Conservation (phyloP, 2,113 vertebrate species). For the Leptobrachium ailaonicum region DNA sequence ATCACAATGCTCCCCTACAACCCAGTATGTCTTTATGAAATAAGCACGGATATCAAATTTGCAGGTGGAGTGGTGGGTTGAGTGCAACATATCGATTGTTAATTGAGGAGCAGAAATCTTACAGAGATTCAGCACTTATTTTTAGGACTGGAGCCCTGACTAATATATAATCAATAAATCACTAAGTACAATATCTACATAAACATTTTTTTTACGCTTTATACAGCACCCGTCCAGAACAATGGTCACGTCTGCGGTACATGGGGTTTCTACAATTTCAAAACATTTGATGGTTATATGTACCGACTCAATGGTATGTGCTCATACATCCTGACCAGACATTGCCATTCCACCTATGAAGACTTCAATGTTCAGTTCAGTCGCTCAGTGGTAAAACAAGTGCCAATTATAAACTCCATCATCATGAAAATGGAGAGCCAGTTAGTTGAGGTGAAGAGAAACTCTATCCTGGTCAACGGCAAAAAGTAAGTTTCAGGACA, state of each 20-base stretch:
- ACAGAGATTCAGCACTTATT: too few species aligned
- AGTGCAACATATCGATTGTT: too few species aligned
- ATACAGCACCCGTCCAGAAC: neutral
- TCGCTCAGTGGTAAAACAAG: slow-evolving; percentile 18
- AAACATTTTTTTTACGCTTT: too few species aligned
- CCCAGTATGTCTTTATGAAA: too few species aligned
- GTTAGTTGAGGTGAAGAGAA: slow-evolving; percentile 51
- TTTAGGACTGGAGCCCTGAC: too few species aligned
- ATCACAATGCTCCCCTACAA: too few species aligned
- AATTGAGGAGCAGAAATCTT: too few species aligned
- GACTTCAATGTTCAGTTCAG: slow-evolving; percentile 69
- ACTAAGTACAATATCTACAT: too few species aligned
- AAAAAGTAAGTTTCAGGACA: slow-evolving; percentile 57
- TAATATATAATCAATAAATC: too few species aligned
- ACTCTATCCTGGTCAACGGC: slow-evolving; percentile 53
- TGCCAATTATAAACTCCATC: slow-evolving; percentile 55
- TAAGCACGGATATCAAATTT: too few species aligned
- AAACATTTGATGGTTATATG: slow-evolving; percentile 64
- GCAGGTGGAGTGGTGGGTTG: too few species aligned
- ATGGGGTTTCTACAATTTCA: slow-evolving; percentile 65
- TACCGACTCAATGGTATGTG: slow-evolving; percentile 61
- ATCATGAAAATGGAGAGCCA: slow-evolving; percentile 62
- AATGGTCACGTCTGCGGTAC: slow-evolving; percentile 64
- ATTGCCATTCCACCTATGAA: slow-evolving; percentile 58
- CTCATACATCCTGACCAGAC: slow-evolving; percentile 64